A percentile compares a stretch with the other conserved stretches of the same genome.
phyloP scores from a whole-genome alignment of 2,113 vertebrate species.

The Camelus bactrianus region DNA sequence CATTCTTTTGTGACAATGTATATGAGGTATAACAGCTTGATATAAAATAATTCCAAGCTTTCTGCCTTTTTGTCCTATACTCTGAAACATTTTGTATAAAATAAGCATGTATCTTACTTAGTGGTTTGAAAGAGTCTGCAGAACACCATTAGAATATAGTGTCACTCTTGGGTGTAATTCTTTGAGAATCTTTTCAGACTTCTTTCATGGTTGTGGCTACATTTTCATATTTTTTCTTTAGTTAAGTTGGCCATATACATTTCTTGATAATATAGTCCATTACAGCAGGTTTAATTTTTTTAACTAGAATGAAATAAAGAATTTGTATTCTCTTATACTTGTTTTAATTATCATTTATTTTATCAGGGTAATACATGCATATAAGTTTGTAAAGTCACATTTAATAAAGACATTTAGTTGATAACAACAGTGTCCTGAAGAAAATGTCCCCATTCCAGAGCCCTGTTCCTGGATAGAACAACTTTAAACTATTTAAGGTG shows the following conservation, averaged over 20 bases:
- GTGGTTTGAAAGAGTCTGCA: not conserved
- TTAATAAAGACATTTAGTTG: not conserved
- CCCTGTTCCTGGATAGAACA: not conserved
- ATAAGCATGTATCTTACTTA: not conserved
- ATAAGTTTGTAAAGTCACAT: not conserved
- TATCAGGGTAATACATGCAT: not conserved
- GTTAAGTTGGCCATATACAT: not conserved
- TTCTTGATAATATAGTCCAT: not conserved
- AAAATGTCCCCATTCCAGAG: not conserved
- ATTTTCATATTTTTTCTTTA: not conserved
- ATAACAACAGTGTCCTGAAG: not conserved
- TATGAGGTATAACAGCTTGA: not conserved
- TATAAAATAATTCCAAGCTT: not conserved
- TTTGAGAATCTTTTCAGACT: not conserved
- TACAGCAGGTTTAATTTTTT: not conserved
- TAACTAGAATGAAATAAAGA: not conserved
- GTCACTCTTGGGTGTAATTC: not conserved
- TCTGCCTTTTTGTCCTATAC: not conserved
- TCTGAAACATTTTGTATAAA: not conserved
- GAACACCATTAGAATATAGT: not conserved
- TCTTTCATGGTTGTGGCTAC: not conserved
- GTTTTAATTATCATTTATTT: conserved; percentile 21
- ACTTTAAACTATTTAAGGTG: not conserved
- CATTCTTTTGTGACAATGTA: not conserved
- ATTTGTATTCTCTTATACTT: not conserved